These are phyloP conservation scores for Melanotaenia duboulayi DNA, from an alignment of 2,113 vertebrate genomes.

Conservation along the genomic window DNA sequence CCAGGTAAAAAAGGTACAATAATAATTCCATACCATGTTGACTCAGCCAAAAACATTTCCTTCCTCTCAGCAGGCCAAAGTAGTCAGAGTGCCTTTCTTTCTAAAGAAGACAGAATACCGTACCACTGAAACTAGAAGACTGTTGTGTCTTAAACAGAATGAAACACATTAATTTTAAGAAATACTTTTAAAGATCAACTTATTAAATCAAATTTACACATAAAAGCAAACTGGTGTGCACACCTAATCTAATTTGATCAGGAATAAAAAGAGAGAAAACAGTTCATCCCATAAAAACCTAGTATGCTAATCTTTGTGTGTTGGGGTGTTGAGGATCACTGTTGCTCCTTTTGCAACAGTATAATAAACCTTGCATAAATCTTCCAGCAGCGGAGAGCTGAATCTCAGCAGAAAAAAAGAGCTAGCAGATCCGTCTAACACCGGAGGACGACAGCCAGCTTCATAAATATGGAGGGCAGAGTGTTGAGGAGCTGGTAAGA, in stretches of 20 bases:
- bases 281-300: background rate
- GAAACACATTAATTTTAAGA: background rate
- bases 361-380: constrained; percentile 53
- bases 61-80: no score
- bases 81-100: background rate
- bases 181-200: background rate
- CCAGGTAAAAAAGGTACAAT: no score
- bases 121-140: background rate
- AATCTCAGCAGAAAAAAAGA: constrained; percentile 43
- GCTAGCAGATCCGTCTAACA: constrained; percentile 44
- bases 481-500: constrained; percentile 48
- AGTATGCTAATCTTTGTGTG: constrained; percentile 17
- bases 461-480: constrained; percentile 73
- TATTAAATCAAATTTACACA: constrained; percentile 10
- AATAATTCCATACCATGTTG: no score
- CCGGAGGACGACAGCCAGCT: constrained; percentile 49
- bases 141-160: background rate
- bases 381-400: constrained; percentile 9
- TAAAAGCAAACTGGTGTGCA: background rate
- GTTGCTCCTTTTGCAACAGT: constrained; percentile 37
- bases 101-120: background rate
- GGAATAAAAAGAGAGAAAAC: background rate
- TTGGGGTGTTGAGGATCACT: background rate
- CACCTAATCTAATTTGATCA: constrained; percentile 15
- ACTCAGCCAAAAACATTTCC: no score